Percentiles rank a stretch among this genome's conserved stretches.
These are phyloP conservation scores for Acronicta psi DNA, from an alignment of 2,888 invertebrate genomes.

Conservation along the genomic window DNA sequence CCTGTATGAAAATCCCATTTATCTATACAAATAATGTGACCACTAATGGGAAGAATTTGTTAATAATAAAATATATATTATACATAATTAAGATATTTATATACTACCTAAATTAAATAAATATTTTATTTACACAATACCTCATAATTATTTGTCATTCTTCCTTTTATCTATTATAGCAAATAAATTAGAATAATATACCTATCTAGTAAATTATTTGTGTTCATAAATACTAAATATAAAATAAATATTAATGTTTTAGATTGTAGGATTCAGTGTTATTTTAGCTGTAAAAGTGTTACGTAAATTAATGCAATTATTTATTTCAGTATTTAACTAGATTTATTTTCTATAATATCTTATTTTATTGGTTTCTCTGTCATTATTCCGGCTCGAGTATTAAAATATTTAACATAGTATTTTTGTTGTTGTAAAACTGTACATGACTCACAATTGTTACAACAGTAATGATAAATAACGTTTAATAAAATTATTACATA, in stretches of 20 bases:
- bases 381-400: too few species aligned
- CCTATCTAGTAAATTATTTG: constrained; percentile 15
- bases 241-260: constrained; percentile 5
- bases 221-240: constrained; percentile 25
- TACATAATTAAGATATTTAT: not conserved
- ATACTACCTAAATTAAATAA: not conserved
- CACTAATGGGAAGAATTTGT: not conserved
- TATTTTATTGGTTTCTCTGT: too few species aligned
- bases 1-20: not conserved
- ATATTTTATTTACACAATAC: not conserved
- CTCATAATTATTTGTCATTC: constrained; percentile 26
- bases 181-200: constrained; percentile 24
- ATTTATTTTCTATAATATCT: too few species aligned
- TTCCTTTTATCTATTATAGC: constrained; percentile 36
- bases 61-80: not conserved
- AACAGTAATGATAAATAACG: too few species aligned
- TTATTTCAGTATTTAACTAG: not conserved
- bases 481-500: too few species aligned
- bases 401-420: too few species aligned
- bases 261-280: constrained; percentile 8
- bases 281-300: constrained; percentile 6
- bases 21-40: not conserved
- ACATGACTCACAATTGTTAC: too few species aligned
- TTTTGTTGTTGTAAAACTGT: too few species aligned
- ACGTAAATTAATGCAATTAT: not conserved